phyloP scores from a whole-genome alignment of 2,113 vertebrate genomes.

The Girardinichthys multiradiatus region DNA sequence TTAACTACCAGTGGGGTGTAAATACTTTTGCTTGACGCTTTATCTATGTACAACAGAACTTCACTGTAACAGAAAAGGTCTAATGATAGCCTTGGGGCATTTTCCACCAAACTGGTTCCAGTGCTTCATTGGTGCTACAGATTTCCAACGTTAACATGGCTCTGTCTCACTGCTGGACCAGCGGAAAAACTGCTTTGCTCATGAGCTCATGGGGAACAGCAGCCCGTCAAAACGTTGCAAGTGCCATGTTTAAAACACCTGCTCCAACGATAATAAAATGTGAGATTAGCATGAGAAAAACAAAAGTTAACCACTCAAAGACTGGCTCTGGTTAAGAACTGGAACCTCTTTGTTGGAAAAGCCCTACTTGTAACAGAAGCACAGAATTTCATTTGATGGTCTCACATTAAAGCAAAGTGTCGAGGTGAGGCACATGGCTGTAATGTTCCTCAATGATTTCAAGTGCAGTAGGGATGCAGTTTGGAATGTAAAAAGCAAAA shows the following conservation, averaged over 20 bases:
- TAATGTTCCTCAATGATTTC: conserved; percentile 31
- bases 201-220: too few species aligned
- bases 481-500: not conserved
- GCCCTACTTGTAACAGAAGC: too few species aligned
- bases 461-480: too few species aligned
- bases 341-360: not conserved
- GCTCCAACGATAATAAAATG: not conserved
- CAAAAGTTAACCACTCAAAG: not conserved
- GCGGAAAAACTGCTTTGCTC: too few species aligned
- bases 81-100: not conserved
- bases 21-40: not conserved
- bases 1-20: not conserved
- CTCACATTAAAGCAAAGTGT: too few species aligned
- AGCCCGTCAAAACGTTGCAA: too few species aligned
- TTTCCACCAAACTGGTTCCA: too few species aligned
- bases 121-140: too few species aligned
- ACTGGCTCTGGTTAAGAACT: not conserved
- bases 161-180: too few species aligned
- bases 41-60: not conserved
- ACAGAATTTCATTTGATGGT: too few species aligned
- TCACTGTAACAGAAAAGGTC: not conserved
- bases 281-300: not conserved
- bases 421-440: not conserved
- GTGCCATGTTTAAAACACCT: not conserved
- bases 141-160: too few species aligned